Conservation (phyloP, 2,888 invertebrate genomes). For the Tetranychus piercei region DNA sequence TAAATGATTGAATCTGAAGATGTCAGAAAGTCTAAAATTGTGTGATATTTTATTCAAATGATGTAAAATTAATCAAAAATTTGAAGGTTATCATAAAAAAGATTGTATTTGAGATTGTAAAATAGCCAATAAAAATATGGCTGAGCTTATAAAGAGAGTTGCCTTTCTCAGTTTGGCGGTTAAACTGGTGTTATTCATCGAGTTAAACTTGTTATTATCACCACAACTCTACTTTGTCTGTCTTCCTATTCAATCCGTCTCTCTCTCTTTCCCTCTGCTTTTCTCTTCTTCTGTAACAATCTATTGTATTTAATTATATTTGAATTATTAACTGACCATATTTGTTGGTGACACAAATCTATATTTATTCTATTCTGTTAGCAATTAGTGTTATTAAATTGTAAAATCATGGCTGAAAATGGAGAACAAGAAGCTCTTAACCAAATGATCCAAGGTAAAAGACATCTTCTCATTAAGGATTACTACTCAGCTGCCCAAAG, state of each 20-base stretch:
- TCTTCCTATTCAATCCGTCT: too few species aligned
- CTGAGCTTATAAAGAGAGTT: too few species aligned
- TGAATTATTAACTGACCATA: too few species aligned
- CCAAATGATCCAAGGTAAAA: constrained; percentile 50
- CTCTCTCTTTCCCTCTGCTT: too few species aligned
- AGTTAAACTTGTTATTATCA: too few species aligned
- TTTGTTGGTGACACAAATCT: not conserved
- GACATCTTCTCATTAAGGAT: constrained; percentile 57
- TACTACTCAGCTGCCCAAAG: constrained; percentile 52
- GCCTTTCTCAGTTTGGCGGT: too few species aligned
- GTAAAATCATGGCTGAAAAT: constrained; percentile 8
- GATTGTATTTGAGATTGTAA: not conserved
- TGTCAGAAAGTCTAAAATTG: not conserved
- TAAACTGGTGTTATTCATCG: too few species aligned
- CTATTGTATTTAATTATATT: too few species aligned
- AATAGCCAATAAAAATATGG: not conserved
- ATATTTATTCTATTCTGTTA: not conserved
- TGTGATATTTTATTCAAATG: not conserved
- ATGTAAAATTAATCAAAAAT: not conserved
- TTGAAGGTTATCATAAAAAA: not conserved
- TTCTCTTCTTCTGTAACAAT: too few species aligned
- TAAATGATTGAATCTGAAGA: too few species aligned
- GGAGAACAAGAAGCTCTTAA: constrained; percentile 28
- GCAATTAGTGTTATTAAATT: not conserved
- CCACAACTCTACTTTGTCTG: too few species aligned